Conservation (phyloP, 1,140 invertebrate genomes). For the Augochlora pura region DNA sequence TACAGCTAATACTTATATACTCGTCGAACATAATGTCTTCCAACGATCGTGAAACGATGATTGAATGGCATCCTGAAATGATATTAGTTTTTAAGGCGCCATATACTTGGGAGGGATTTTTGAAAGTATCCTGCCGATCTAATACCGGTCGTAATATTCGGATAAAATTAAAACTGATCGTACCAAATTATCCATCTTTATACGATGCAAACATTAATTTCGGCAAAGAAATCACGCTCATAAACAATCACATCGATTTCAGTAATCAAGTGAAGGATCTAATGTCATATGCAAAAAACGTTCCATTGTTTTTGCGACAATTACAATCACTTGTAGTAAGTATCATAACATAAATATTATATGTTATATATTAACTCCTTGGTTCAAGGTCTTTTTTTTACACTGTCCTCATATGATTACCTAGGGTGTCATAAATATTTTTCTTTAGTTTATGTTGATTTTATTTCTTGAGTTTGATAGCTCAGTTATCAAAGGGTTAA, state of each 20-base stretch:
- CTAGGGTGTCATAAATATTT: too few species aligned
- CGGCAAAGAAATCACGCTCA: slow-evolving; percentile 57
- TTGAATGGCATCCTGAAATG: slow-evolving; percentile 65
- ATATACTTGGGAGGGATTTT: slow-evolving; percentile 66
- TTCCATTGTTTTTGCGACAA: slow-evolving; percentile 62
- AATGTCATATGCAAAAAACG: slow-evolving; percentile 43
- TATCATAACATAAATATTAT: slow-evolving; percentile 24
- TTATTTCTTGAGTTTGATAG: too few species aligned
- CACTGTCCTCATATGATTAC: too few species aligned
- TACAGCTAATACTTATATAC: neutral
- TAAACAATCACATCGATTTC: slow-evolving; percentile 54
- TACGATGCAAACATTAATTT: slow-evolving; percentile 56
- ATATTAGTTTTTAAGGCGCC: slow-evolving; percentile 63
- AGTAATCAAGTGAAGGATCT: slow-evolving; percentile 48
- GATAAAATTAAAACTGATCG: slow-evolving; percentile 64
- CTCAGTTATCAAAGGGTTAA: too few species aligned
- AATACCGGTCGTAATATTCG: slow-evolving; percentile 20
- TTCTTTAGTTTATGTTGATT: too few species aligned
- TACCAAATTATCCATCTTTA: slow-evolving; percentile 67
- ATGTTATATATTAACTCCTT: neutral
- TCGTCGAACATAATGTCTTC: slow-evolving; percentile 15
- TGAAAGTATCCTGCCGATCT: slow-evolving; percentile 35
- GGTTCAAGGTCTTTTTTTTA: too few species aligned
- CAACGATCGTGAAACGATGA: slow-evolving; percentile 59
- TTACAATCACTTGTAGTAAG: slow-evolving; percentile 65